Base-by-base conservation (phyloP, 2,888 invertebrate genomes). In the Buathra laborator region DNA sequence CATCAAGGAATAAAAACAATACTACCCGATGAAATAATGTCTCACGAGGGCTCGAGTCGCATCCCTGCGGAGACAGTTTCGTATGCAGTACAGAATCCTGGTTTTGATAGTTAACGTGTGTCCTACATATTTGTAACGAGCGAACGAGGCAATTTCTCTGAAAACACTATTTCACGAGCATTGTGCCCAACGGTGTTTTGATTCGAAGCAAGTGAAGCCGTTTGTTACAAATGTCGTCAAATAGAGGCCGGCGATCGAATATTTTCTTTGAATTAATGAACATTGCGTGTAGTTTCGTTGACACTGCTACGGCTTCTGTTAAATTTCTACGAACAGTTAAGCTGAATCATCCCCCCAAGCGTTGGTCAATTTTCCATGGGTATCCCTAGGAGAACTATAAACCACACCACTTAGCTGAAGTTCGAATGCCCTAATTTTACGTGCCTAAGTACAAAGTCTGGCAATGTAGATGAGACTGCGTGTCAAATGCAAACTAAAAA, bases 241-340 rank as follows among this genome's bases (percentile, higher is more conserved):
- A 53, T 71, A 70, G 66, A 59, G 44, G 75, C 56, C 44, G 59
- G 72, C 68, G 80, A 64, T 83, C 67, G 79, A 76, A 82, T 91
- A 88, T 92, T 91, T 92, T 90, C 90, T 87, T 90, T 91, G 89
- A 87, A 89, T 91, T 91, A 91, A 91, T 91, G 87, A 84, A 37
- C 51, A 56, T 48, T 64, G 64, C 64, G 75, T 81, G 59, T 72
- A 83, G 70, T 79, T 70, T 84, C 76, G 77, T 79, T 74, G 66
- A 62, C 32, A 14, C 64, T 66, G 70, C 72, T 83, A 48, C 56
- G 62, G 44, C 51, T 68, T 24, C 67, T 43, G 51, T 37, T 10
- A 53, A 64, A 76, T 67, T 51, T 59, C 64, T 16, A 53, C 62
- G 68, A 64, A 81, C 59, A 75, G 32, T 66, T 68, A 62, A 86